phyloP scores from a whole-genome alignment of 1,140 invertebrate species.

The Hylyphantes graminicola region DNA sequence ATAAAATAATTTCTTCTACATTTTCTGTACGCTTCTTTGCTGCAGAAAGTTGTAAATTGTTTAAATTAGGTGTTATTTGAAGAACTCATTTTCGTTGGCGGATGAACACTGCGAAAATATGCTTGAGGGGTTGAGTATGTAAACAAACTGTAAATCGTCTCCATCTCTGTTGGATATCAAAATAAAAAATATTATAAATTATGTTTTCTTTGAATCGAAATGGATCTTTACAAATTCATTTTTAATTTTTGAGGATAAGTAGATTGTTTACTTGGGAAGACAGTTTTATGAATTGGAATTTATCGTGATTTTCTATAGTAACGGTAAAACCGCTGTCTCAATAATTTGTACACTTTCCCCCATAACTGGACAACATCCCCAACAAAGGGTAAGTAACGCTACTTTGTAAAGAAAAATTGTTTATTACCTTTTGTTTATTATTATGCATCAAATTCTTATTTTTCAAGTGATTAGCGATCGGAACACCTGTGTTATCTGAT shows the following conservation, averaged over 20 bases:
- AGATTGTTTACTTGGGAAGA: too few species aligned
- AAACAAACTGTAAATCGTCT: neutral
- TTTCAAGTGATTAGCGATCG: neutral
- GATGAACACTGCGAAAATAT: slow-evolving; percentile 26
- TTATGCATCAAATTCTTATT: neutral
- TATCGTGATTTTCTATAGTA: neutral
- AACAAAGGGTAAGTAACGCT: slow-evolving; percentile 59
- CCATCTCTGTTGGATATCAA: too few species aligned
- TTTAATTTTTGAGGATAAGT: too few species aligned
- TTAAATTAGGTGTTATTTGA: neutral
- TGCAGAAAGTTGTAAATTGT: neutral
- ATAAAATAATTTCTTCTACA: neutral
- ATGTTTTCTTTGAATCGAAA: too few species aligned
- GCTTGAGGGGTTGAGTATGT: neutral
- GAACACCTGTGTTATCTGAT: neutral
- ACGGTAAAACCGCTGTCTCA: neutral
- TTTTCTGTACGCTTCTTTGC: neutral
- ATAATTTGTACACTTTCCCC: slow-evolving; percentile 41
- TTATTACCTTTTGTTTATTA: slow-evolving; percentile 9
- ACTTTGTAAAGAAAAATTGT: slow-evolving; percentile 34
- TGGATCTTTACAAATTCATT: too few species aligned
- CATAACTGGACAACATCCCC: slow-evolving; percentile 25
- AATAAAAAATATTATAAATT: too few species aligned
- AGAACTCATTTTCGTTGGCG: slow-evolving; percentile 29
- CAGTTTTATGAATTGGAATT: too few species aligned